Evolutionary conservation across 2,113 vertebrate genomes (phyloP), one percentile per base, ranked within the genome.

Genomic region (human (Homo sapiens)): DNA sequence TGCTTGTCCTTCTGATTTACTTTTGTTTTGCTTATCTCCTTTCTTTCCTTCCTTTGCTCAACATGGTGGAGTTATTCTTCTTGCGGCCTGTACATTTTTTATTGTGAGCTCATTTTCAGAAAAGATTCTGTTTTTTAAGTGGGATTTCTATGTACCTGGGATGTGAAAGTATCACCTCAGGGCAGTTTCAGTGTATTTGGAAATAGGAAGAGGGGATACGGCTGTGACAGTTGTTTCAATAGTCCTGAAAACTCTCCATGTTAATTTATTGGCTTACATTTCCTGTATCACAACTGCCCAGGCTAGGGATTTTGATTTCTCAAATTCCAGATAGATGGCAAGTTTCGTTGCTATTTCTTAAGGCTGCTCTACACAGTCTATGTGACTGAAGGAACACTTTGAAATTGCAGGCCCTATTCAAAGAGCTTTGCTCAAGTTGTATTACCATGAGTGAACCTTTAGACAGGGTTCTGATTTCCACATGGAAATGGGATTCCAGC

Each of bases 101-200:
- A 72, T 14, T 82, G 52, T 93, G 68, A 91, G 59, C 6, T 93
- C 23, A 80, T 70, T 96, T 96, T 87, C 55, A 94, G 72, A 38
- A 97, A 97, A 40, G 14, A 35, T 57, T 86, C 32, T 79, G 48
- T 45, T 32, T 89, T 72, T 86, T 79, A 64, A 64, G 30, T 89
- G 50, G 38, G 50, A 92, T 89, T 97, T 94, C 48, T 55, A 52
- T 16, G 50, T 81, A 30, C 59, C 76, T 92, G 38, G 22, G 16
- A 38, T 85, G 20, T 52, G 61, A 94, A 84, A 79, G 22, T 52
- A 66, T 68, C 70, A 50, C 64, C 87, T 94, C 22, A 83, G 38
- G 90, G 14, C 30, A 83, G 14, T 68, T 70, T 87, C 52, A 40
- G 9, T 38, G 23, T 68, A 88, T 66, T 68, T 72, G 35, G 70